phyloP scores from a whole-genome alignment of 2,888 invertebrate genomes.

The Eudasyphora cyanicolor region DNA sequence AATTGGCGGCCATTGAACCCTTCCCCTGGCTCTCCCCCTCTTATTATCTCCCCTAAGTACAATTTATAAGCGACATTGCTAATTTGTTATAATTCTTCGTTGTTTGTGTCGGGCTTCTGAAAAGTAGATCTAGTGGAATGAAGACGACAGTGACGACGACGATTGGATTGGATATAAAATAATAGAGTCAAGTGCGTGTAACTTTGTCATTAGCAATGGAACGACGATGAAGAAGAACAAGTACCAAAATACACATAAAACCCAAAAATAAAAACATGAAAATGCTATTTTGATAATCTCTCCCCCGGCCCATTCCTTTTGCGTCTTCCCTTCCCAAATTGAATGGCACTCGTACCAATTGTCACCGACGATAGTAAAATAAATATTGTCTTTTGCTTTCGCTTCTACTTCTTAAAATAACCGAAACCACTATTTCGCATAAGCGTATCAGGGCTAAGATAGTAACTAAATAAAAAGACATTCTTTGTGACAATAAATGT shows the following conservation, averaged over 20 bases:
- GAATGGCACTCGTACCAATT: conserved; percentile 7
- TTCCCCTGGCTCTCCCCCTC: no score
- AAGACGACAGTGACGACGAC: not conserved
- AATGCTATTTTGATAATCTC: not conserved
- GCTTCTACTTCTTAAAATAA: not conserved
- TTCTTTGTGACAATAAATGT: not conserved
- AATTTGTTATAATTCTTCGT: conserved; percentile 50
- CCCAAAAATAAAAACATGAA: not conserved
- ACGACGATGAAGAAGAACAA: not conserved
- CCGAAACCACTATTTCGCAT: not conserved
- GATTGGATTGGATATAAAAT: not conserved
- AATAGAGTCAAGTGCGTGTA: conserved; percentile 34
- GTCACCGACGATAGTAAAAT: not conserved
- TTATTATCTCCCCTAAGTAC: no score
- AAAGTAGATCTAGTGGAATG: conserved; percentile 1
- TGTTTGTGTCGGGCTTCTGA: conserved; percentile 1
- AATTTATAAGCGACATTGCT: conserved; percentile 9
- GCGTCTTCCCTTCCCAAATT: not conserved
- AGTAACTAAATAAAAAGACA: not conserved
- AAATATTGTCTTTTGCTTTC: not conserved
- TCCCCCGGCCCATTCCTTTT: no score
- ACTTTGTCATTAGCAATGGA: conserved; percentile 39
- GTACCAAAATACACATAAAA: not conserved
- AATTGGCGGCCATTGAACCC: conserved; percentile 54
- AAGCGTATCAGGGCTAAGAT: not conserved